Conservation (phyloP, 2,797 vertebrate genomes). For the Sphenopsis melanotis region DNA sequence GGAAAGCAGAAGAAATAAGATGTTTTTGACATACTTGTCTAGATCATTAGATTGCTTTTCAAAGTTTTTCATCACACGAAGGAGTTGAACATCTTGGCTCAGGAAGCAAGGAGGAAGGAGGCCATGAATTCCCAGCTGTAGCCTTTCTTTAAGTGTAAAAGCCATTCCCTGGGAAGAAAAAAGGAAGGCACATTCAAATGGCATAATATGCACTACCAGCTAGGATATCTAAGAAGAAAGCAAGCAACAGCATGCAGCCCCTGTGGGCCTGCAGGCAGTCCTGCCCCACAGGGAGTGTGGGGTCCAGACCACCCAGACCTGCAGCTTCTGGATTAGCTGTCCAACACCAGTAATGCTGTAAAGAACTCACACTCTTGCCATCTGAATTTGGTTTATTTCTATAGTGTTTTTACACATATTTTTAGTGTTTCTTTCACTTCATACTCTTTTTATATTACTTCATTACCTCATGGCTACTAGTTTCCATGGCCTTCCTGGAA, state of each 20-base stretch:
- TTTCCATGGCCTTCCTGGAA: background rate
- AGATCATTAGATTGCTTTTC: slow-evolving; percentile 88
- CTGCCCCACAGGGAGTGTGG: accelerated
- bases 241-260: background rate
- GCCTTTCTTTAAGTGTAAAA: slow-evolving; percentile 92
- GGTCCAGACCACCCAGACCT: background rate
- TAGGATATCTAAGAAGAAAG: background rate
- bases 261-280: background rate
- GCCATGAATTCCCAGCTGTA: slow-evolving; percentile 95
- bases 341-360: background rate
- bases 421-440: background rate
- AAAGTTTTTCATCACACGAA: slow-evolving; percentile 93
- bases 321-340: background rate
- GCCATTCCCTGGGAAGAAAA: slow-evolving; percentile 88
- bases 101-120: slow-evolving; percentile 96
- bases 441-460: background rate
- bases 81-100: slow-evolving; percentile 92
- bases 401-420: background rate
- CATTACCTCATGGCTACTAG: background rate
- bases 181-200: background rate
- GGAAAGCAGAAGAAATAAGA: background rate
- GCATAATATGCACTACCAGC: background rate
- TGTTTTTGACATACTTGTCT: slow-evolving; percentile 84
- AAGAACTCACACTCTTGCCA: background rate
- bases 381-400: background rate